Evolutionary conservation across 2,888 invertebrate species (phyloP).

Genomic region (Caenorhabditis doughertyi): DNA sequence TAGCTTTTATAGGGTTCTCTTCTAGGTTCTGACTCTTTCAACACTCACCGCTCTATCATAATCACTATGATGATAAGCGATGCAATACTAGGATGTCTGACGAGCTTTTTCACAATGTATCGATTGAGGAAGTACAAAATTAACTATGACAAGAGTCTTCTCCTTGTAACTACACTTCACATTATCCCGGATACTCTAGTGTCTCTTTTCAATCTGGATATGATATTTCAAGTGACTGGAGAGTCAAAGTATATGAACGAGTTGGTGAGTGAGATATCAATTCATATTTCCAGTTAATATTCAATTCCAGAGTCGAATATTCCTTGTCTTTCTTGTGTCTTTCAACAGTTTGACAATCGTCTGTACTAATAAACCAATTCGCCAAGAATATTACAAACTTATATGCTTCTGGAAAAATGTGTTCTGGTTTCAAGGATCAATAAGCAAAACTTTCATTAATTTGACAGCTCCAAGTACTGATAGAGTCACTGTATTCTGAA

Average conservation of each 20-base stretch:
- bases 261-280: neutral
- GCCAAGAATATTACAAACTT: constrained; percentile 6
- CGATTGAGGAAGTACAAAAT: constrained; percentile 37
- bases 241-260: constrained; percentile 28
- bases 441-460: neutral
- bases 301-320: constrained; percentile 49
- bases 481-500: constrained; percentile 11
- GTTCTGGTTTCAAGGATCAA: neutral
- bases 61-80: constrained; percentile 35
- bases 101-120: constrained; percentile 28
- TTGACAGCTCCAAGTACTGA: neutral
- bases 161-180: constrained; percentile 37
- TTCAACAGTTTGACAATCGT: constrained; percentile 53
- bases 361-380: constrained; percentile 36
- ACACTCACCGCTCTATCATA: constrained; percentile 29
- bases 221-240: constrained; percentile 36
- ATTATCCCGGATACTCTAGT: constrained; percentile 33
- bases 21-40: constrained; percentile 32
- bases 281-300: too few relatives aligned
- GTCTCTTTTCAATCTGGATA: constrained; percentile 38
- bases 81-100: constrained; percentile 8
- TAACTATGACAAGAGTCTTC: constrained; percentile 50
- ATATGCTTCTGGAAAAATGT: neutral
- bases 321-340: constrained; percentile 36
- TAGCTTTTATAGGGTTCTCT: neutral